phyloP scores from a whole-genome alignment of 1,140 invertebrate species.

The Campoletis sonorensis region DNA sequence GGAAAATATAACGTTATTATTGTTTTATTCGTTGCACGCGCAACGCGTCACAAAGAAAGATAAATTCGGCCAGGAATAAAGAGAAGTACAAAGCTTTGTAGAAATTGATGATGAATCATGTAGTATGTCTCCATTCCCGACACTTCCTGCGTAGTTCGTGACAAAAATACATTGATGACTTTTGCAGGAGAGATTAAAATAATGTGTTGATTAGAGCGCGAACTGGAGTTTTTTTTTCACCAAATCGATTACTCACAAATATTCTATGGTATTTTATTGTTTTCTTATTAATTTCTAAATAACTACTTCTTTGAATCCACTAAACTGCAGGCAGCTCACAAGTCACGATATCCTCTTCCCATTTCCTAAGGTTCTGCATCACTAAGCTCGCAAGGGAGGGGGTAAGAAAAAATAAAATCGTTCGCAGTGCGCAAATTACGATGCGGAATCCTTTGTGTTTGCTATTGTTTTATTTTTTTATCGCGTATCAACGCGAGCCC shows the following conservation, averaged over 20 bases:
- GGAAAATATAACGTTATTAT: too few relatives aligned
- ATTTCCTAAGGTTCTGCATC: neutral
- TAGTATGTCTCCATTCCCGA: neutral
- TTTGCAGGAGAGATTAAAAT: neutral
- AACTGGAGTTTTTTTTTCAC: constrained; percentile 5
- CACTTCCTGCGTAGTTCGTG: constrained; percentile 15
- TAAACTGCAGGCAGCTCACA: neutral
- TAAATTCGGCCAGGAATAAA: neutral
- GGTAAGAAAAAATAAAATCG: neutral
- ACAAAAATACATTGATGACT: neutral
- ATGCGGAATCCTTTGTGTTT: neutral
- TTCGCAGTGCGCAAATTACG: constrained; percentile 23
- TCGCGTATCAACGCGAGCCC: neutral
- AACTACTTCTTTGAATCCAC: neutral
- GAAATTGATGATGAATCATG: constrained; percentile 9
- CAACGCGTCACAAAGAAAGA: neutral
- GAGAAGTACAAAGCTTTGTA: neutral
- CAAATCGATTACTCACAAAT: neutral
- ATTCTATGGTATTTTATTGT: too few relatives aligned
- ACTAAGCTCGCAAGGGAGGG: neutral
- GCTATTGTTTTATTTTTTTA: neutral
- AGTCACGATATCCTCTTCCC: neutral
- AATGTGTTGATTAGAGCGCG: neutral
- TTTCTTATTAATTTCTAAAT: neutral
- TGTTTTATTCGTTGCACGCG: neutral